These are phyloP conservation scores for Petrolisthes cinctipes DNA, from an alignment of 2,888 invertebrate species.

Conservation along the genomic window DNA sequence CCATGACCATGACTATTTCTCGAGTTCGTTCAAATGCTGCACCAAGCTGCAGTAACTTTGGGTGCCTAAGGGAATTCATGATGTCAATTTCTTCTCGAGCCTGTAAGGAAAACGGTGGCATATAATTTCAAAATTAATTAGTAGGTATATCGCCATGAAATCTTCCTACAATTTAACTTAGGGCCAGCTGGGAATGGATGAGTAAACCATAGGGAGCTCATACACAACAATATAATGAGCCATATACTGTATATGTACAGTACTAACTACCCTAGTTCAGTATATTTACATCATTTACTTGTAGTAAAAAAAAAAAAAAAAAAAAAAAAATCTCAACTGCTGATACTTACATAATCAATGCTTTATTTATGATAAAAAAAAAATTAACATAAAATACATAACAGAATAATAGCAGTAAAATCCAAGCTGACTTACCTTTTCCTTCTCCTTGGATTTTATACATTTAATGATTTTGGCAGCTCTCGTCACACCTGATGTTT, in stretches of 20 bases:
- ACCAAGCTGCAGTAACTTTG: slow-evolving; percentile 84
- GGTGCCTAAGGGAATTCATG: slow-evolving; percentile 87
- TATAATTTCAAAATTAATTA: background rate
- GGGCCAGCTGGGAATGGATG: background rate
- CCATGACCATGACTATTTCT: slow-evolving; percentile 88
- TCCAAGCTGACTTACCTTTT: slow-evolving; percentile 73
- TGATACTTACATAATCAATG: too few species aligned
- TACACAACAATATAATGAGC: background rate
- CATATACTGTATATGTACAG: too few species aligned
- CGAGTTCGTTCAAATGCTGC: slow-evolving; percentile 84
- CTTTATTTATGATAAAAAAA: too few species aligned
- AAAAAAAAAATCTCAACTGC: background rate
- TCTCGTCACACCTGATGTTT: slow-evolving; percentile 75
- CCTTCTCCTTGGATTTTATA: slow-evolving; percentile 79
- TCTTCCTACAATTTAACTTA: background rate
- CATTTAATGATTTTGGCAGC: slow-evolving; percentile 89
- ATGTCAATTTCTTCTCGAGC: slow-evolving; percentile 85
- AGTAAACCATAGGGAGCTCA: background rate
- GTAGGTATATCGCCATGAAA: background rate
- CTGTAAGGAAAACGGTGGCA: slow-evolving; percentile 17
- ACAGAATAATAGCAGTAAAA: too few species aligned
- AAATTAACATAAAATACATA: too few species aligned
- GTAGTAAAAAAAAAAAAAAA: too few species aligned
- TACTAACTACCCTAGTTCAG: background rate
- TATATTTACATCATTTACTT: too few species aligned